Conservation (phyloP, 2,888 invertebrate genomes). For the Lithodes maja region DNA sequence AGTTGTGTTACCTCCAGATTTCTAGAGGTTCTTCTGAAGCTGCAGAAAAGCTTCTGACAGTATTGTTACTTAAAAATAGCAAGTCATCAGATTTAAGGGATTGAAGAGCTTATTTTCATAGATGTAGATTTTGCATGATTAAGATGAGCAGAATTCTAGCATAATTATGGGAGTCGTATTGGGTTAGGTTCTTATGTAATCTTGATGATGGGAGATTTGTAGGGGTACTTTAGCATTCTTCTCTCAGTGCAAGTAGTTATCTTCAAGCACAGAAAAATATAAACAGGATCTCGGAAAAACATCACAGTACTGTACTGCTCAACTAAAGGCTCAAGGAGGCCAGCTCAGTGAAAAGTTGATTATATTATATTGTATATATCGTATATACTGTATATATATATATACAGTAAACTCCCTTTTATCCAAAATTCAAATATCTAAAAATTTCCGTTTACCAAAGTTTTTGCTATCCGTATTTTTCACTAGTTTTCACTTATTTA, state of each 20-base stretch:
- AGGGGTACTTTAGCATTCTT: neutral
- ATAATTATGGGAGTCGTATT: conserved; percentile 27
- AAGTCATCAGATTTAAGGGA: neutral
- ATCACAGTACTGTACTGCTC: conserved; percentile 13
- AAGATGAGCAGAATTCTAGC: conserved; percentile 53
- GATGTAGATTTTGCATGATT: neutral
- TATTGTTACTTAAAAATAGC: too few species aligned
- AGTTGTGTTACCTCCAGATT: too few species aligned
- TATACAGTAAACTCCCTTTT: too few species aligned
- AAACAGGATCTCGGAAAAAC: neutral
- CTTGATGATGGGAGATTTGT: neutral
- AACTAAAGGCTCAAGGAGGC: neutral
- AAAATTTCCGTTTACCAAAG: too few species aligned
- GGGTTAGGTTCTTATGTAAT: neutral
- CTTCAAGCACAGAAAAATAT: neutral
- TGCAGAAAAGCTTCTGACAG: too few species aligned
- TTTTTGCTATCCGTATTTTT: too few species aligned
- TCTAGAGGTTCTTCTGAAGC: too few species aligned
- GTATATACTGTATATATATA: too few species aligned
- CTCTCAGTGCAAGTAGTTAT: neutral
- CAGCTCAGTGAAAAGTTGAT: neutral
- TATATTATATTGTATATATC: neutral
- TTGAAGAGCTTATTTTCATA: neutral
- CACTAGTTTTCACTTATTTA: too few species aligned
- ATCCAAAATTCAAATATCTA: too few species aligned